phyloP scores from a whole-genome alignment of 2,888 invertebrate genomes.

The Cybosia mesomella region DNA sequence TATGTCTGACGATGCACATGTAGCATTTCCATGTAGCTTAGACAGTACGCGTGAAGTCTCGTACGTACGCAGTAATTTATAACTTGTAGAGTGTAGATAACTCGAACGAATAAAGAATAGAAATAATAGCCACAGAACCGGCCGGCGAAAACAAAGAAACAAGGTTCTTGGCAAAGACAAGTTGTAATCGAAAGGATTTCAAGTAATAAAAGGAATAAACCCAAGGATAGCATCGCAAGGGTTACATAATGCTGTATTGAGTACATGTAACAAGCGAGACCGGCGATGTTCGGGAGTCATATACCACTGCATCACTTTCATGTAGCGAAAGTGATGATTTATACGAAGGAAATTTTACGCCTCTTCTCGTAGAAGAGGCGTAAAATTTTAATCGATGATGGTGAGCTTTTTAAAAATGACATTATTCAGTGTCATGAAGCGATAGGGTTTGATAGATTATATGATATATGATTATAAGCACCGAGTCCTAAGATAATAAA shows the following conservation, averaged over 20 bases:
- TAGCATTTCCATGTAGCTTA: not conserved
- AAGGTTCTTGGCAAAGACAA: constrained; percentile 4
- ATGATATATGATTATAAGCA: not conserved
- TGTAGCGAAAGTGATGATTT: constrained; percentile 51
- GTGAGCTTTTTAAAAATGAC: constrained; percentile 34
- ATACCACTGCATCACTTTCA: constrained; percentile 49
- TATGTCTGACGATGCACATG: not conserved
- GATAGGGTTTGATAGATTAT: not conserved
- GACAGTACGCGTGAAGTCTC: not conserved
- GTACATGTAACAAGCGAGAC: constrained; percentile 33
- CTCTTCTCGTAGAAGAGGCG: too few relatives aligned
- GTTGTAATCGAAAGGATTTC: constrained; percentile 14
- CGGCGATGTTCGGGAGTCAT: constrained; percentile 41
- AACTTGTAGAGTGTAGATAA: constrained; percentile 5
- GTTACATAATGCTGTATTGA: constrained; percentile 43
- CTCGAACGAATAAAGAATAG: not conserved
- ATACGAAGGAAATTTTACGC: constrained; percentile 50
- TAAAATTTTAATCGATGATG: constrained; percentile 39
- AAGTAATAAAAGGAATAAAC: constrained; percentile 37
- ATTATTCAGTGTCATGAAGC: not conserved
- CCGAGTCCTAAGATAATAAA: not conserved
- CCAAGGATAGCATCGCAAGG: constrained; percentile 25
- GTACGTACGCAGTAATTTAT: not conserved
- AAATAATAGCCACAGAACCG: constrained; percentile 4
- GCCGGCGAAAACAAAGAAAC: constrained; percentile 10